Conservation (phyloP, 2,888 invertebrate species). For the Hylaea fasciaria region DNA sequence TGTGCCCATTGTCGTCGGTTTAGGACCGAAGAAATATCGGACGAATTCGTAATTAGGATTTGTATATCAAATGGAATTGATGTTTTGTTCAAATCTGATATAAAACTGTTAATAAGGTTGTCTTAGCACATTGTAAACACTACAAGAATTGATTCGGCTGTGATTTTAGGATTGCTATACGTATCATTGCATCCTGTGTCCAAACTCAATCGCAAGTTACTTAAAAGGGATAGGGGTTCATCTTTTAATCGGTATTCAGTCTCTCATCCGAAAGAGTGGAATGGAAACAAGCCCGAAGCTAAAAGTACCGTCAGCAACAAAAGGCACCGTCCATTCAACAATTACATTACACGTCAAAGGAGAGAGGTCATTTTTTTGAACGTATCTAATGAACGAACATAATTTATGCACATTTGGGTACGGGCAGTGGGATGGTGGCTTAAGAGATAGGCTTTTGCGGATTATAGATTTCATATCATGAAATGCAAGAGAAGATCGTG, state of each 20-base stretch:
- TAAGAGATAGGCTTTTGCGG: slow-evolving; percentile 25
- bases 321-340: slow-evolving; percentile 36
- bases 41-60: no score
- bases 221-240: no score
- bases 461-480: background rate
- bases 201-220: no score
- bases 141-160: no score
- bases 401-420: slow-evolving; percentile 66
- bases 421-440: slow-evolving; percentile 32
- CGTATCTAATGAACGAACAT: slow-evolving; percentile 64
- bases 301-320: slow-evolving; percentile 18
- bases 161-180: no score
- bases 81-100: no score
- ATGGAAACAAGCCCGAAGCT: background rate
- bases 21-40: background rate
- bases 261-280: background rate
- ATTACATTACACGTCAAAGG: slow-evolving; percentile 65
- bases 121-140: no score
- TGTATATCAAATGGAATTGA: no score
- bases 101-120: no score
- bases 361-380: slow-evolving; percentile 59
- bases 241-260: no score
- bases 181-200: no score
- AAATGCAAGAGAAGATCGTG: no score
- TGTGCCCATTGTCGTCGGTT: background rate